Evolutionary conservation across 2,888 invertebrate genomes (phyloP), one percentile per base, ranked within the genome.

Genomic region (Bhutanitis thaidina): DNA sequence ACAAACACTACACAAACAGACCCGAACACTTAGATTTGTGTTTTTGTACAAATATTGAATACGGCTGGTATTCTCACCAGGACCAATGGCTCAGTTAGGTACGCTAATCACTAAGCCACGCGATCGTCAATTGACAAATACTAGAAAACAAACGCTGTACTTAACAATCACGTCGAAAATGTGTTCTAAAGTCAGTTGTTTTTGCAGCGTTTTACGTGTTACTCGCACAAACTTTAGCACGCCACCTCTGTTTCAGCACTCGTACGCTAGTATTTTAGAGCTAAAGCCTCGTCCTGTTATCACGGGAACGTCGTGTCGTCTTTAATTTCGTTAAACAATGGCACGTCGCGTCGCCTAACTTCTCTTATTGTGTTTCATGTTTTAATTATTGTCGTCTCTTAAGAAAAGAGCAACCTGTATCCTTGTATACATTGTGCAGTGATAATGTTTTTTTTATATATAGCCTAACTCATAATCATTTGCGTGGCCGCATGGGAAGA

Each of bases 321-420:
- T 34, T 34, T 76, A 77, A 78, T 77, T 78, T 71, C 61, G 69
- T 65, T 60, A 67, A 60, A 73, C 73, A 75, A 76, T 75, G 67
- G 65, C 66, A 61, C 60, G 58, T 59, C 61, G 56, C 58, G 58
- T 53, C 55, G 55, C 58, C 61, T 39, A 34, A 27, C 20, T 44
- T 29, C 46, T 44, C 7, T 10, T 27, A 39, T 10, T 13, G 71
- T 72, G 70, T 73, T 10, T 34, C 75, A 76, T 69, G 76, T 71
- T 71, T 72, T 77, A 76, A 77, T 75, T 67, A 63, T 64, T 67
- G 67, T 71, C 64, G 60, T 13, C 5, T 7, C 34, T 32, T 7
- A 64, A 64, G 71, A 67, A 71, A 74, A 60, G 60, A 59, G 56
- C 56, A 55, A 36, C 54, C 61, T 61, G 65, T 65, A 62, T 53